phyloP scores from a whole-genome alignment of 2,113 vertebrate species.

The Dromiciops gliroides region DNA sequence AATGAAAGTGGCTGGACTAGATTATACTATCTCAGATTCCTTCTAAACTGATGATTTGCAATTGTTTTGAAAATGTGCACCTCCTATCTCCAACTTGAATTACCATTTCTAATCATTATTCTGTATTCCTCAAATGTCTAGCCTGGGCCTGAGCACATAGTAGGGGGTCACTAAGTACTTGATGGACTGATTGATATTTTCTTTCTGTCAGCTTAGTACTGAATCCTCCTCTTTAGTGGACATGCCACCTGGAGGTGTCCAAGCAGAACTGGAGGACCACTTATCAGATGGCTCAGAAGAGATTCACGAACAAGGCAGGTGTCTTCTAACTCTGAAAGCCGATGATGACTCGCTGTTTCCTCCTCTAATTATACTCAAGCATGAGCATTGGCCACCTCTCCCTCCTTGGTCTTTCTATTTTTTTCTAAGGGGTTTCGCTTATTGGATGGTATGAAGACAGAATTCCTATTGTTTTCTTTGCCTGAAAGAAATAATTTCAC shows the following conservation, averaged over 20 bases:
- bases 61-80: not conserved
- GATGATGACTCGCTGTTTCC: not conserved
- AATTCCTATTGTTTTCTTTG: conserved; percentile 6
- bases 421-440: conserved; percentile 55
- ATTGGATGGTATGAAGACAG: conserved; percentile 41
- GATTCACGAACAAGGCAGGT: not conserved
- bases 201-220: not conserved
- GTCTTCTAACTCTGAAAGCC: not conserved
- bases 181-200: not conserved
- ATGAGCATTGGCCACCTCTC: not conserved
- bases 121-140: not conserved
- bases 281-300: not conserved
- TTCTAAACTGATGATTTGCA: not conserved
- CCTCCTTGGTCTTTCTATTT: conserved; percentile 32
- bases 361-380: not conserved
- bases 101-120: not conserved
- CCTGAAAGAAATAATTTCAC: conserved; percentile 62
- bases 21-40: too few species aligned
- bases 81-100: not conserved
- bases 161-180: not conserved
- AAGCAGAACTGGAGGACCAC: not conserved
- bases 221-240: not conserved
- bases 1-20: not conserved
- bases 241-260: not conserved
- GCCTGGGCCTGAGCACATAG: not conserved